Conservation (phyloP, 2,797 vertebrate genomes). For the Cirrhinus mrigala region DNA sequence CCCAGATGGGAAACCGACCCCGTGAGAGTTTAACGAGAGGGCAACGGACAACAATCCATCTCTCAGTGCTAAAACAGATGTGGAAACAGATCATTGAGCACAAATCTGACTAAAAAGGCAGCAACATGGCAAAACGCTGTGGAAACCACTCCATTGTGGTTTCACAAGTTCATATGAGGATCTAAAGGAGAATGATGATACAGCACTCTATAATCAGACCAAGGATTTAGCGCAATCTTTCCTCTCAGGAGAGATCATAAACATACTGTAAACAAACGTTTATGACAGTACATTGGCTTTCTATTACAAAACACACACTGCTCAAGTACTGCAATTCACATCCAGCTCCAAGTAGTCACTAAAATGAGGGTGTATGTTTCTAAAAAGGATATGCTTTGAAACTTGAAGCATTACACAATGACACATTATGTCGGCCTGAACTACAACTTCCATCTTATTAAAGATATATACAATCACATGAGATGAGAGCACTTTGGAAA, state of each 20-base stretch:
- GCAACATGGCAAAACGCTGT: constrained; percentile 19
- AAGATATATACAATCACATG: constrained; percentile 58
- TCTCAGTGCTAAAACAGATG: constrained; percentile 6
- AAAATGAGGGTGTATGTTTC: constrained; percentile 20
- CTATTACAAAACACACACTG: constrained; percentile 27
- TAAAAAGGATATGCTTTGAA: constrained; percentile 37
- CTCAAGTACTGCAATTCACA: constrained; percentile 30
- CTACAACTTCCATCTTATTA: constrained; percentile 28
- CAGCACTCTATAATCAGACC: background rate
- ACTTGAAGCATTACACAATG: constrained; percentile 33
- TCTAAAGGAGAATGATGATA: constrained; percentile 6
- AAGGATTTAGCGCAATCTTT: background rate
- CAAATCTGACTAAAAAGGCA: constrained; percentile 35
- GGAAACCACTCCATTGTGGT: background rate
- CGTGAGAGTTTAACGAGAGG: background rate
- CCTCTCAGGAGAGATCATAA: constrained; percentile 17
- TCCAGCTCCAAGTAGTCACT: constrained; percentile 40
- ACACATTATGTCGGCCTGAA: constrained; percentile 26
- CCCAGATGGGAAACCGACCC: background rate
- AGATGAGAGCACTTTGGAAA: constrained; percentile 57
- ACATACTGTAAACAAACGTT: constrained; percentile 48
- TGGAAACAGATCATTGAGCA: constrained; percentile 1
- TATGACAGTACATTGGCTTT: constrained; percentile 30
- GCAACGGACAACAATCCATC: constrained; percentile 1
- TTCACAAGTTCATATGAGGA: background rate